These are phyloP conservation scores for Cardiocondyla obscurior DNA, from an alignment of 1,140 invertebrate species.

Conservation along the genomic window DNA sequence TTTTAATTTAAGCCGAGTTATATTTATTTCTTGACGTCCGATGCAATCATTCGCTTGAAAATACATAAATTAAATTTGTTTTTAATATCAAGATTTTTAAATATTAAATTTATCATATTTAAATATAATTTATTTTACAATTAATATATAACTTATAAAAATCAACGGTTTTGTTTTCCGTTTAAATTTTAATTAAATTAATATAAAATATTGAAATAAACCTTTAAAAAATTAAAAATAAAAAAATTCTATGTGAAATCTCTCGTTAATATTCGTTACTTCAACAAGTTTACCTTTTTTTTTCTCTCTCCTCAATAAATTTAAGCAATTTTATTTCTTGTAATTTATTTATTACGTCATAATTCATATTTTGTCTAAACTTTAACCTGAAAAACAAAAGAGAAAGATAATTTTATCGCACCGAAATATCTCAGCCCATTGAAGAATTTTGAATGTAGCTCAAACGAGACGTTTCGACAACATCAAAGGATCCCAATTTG, in stretches of 20 bases:
- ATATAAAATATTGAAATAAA: neutral
- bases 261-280: neutral
- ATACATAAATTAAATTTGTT: neutral
- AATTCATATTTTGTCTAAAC: neutral
- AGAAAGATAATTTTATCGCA: neutral
- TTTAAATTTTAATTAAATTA: neutral
- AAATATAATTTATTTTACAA: neutral
- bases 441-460: conserved; percentile 3
- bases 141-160: neutral
- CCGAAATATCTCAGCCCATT: neutral
- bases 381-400: neutral
- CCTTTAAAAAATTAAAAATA: neutral
- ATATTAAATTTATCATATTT: neutral
- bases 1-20: neutral
- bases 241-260: neutral
- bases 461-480: neutral
- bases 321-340: neutral
- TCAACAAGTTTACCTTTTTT: too few relatives aligned
- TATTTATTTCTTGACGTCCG: neutral
- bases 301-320: too few relatives aligned
- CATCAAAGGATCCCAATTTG: conserved; percentile 9
- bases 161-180: neutral
- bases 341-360: neutral
- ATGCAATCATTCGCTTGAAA: neutral
- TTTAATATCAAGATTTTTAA: neutral